phyloP scores from a whole-genome alignment of 2,797 vertebrate species.

The Champsocephalus esox region DNA sequence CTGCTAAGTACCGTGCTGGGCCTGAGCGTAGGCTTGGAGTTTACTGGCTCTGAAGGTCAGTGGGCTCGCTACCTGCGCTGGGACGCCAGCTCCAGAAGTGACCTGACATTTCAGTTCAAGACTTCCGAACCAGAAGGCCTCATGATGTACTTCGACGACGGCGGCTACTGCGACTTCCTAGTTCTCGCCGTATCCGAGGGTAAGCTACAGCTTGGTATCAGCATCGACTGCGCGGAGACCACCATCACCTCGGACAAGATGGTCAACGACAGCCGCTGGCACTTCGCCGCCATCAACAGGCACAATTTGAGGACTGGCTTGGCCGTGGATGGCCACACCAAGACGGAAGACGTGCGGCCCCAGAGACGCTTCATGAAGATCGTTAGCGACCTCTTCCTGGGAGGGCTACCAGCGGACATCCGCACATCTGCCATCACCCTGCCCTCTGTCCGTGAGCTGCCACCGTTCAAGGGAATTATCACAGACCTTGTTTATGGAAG shows the following conservation, averaged over 20 bases:
- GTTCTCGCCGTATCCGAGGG: slow-evolving; percentile 90
- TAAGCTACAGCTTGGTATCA: slow-evolving; percentile 90
- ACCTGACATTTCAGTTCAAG: slow-evolving; percentile 97
- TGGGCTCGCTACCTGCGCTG: slow-evolving; percentile 97
- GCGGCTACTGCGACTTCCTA: slow-evolving; percentile 96
- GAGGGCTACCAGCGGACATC: slow-evolving; percentile 93
- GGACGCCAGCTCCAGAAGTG: slow-evolving; percentile 94
- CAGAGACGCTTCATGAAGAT: slow-evolving; percentile 96
- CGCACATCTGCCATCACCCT: slow-evolving; percentile 91
- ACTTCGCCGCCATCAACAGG: slow-evolving; percentile 92
- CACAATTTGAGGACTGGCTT: slow-evolving; percentile 90
- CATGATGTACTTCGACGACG: slow-evolving; percentile 95
- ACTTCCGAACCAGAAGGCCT: slow-evolving; percentile 92
- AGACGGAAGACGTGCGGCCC: slow-evolving; percentile 88
- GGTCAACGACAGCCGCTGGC: slow-evolving; percentile 95
- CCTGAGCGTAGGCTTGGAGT: slow-evolving; percentile 91
- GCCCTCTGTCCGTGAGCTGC: slow-evolving; percentile 87
- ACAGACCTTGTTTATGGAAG: slow-evolving; percentile 93
- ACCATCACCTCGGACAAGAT: slow-evolving; percentile 87
- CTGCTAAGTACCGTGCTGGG: slow-evolving; percentile 89
- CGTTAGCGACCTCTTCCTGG: slow-evolving; percentile 95
- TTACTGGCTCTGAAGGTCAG: slow-evolving; percentile 94
- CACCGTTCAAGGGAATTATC: slow-evolving; percentile 93
- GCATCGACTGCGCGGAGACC: slow-evolving; percentile 95
- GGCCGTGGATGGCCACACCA: slow-evolving; percentile 91